A percentile compares a stretch with the other conserved stretches of the same genome.
These are phyloP conservation scores for Dasypolia templi DNA, from an alignment of 2,888 invertebrate genomes.

Conservation along the genomic window DNA sequence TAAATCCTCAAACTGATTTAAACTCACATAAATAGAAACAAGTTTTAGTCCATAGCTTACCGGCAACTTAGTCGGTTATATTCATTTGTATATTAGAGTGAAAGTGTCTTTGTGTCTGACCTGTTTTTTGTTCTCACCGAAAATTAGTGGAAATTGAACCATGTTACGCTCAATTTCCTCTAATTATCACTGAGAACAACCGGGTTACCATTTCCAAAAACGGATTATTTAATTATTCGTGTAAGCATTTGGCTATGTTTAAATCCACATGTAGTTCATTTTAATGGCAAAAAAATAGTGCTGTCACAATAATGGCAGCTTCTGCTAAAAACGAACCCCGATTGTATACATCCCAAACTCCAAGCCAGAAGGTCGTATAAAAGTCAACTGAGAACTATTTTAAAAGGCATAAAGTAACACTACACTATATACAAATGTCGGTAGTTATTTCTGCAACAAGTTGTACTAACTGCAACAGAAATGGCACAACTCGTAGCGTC, in stretches of 20 bases:
- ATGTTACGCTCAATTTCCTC: too few relatives aligned
- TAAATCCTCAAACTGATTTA: slow-evolving; percentile 60
- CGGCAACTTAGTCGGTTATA: slow-evolving; percentile 35
- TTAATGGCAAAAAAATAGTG: background rate
- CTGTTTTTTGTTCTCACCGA: background rate
- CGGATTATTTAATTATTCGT: background rate
- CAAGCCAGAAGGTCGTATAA: slow-evolving; percentile 55
- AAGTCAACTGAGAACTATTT: slow-evolving; percentile 61
- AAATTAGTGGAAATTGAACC: background rate
- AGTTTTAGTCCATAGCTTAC: slow-evolving; percentile 53
- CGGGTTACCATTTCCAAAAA: background rate
- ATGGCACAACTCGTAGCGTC: slow-evolving; percentile 60
- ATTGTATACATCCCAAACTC: slow-evolving; percentile 30
- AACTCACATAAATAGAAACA: slow-evolving; percentile 61
- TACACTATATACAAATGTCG: slow-evolving; percentile 56
- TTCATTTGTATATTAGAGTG: slow-evolving; percentile 33
- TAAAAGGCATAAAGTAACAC: slow-evolving; percentile 62
- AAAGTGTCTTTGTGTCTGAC: slow-evolving; percentile 2
- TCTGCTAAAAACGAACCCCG: slow-evolving; percentile 3
- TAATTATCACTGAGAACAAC: too few relatives aligned
- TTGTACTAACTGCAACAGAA: slow-evolving; percentile 65
- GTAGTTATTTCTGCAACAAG: slow-evolving; percentile 66
- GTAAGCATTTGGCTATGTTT: background rate
- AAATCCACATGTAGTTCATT: background rate
- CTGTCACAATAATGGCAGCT: slow-evolving; percentile 3